Evolutionary conservation across 2,113 vertebrate genomes (phyloP), one percentile per base, ranked within the genome.

Genomic region (Acanthisitta chloris): DNA sequence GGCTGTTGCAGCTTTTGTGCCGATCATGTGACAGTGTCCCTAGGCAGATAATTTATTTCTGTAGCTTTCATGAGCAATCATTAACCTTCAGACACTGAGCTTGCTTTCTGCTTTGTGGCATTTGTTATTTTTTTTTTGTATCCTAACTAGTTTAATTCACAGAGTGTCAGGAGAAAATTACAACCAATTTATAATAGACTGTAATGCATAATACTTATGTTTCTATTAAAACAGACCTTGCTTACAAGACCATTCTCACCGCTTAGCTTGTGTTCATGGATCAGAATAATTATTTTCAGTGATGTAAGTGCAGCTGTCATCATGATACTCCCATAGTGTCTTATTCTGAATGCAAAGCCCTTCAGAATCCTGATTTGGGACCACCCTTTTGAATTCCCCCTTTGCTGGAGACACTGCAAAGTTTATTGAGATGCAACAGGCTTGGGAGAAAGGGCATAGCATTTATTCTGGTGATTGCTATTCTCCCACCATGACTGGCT

Each of bases 21-120:
- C 95, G 98, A 97, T 98, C 98, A 98, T 97, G 98, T 98, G 98
- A 98, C 98, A 97, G 91, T 97, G 98, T 98, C 98, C 98, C 98
- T 97, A 98, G 98, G 98, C 98, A 98, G 98, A 98, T 98, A 98
- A 98, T 98, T 98, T 98, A 98, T 98, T 98, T 98, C 98, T 98
- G 98, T 98, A 98, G 98, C 98, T 98, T 98, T 98, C 98, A 98
- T 98, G 98, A 98, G 97, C 98, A 98, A 98, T 98, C 98, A 98
- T 98, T 98, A 98, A 98, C 98, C 98, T 98, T 98, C 98, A 98
- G 98, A 98, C 98, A 98, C 96, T 65, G 95, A 97, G 97, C 98
- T 98, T 98, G 97, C 98, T 98, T 98, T 98, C 96, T 97, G 97
- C 97, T 98, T 98, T 98, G 97, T 98, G 98, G 97, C 97, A 98